These are phyloP conservation scores for Colistium nudipinnis DNA, from an alignment of 2,113 vertebrate genomes.

Conservation along the genomic window DNA sequence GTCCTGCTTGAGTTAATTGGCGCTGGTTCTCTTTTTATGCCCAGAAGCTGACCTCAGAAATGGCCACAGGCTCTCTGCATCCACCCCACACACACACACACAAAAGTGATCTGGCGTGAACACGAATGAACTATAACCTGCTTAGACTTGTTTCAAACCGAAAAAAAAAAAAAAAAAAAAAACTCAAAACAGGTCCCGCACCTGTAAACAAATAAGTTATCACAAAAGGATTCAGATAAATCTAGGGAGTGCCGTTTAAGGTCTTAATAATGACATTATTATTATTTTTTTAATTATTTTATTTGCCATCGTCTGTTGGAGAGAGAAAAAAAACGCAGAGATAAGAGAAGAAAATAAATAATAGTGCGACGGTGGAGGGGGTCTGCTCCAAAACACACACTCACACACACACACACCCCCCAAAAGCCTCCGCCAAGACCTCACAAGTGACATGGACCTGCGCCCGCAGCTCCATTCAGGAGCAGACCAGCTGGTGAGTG, in stretches of 20 bases:
- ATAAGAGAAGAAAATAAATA: constrained; percentile 54
- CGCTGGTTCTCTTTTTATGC: constrained; percentile 37
- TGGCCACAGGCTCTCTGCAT: constrained; percentile 26
- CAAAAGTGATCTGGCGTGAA: constrained; percentile 25
- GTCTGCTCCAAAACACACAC: constrained; percentile 42
- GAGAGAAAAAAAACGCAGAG: background rate
- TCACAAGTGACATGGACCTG: constrained; percentile 96
- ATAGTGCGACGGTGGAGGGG: constrained; percentile 81
- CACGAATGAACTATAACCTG: constrained; percentile 46
- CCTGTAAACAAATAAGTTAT: constrained; percentile 58
- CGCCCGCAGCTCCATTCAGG: constrained; percentile 92
- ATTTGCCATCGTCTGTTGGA: too few species aligned
- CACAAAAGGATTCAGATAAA: constrained; percentile 3
- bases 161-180: too few species aligned
- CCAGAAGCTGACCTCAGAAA: constrained; percentile 53
- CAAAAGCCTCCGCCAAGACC: constrained; percentile 93
- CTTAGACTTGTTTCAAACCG: constrained; percentile 59
- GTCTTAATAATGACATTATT: too few species aligned
- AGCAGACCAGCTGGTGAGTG: constrained; percentile 96
- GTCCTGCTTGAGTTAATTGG: constrained; percentile 67
- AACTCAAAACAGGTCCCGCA: constrained; percentile 60
- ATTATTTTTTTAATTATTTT: too few species aligned
- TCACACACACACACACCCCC: constrained; percentile 44
- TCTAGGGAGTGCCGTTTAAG: background rate
- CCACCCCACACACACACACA: constrained; percentile 10